These are phyloP conservation scores for Zaprionus tsacasi DNA, from an alignment of 1,140 invertebrate species.

Conservation along the genomic window DNA sequence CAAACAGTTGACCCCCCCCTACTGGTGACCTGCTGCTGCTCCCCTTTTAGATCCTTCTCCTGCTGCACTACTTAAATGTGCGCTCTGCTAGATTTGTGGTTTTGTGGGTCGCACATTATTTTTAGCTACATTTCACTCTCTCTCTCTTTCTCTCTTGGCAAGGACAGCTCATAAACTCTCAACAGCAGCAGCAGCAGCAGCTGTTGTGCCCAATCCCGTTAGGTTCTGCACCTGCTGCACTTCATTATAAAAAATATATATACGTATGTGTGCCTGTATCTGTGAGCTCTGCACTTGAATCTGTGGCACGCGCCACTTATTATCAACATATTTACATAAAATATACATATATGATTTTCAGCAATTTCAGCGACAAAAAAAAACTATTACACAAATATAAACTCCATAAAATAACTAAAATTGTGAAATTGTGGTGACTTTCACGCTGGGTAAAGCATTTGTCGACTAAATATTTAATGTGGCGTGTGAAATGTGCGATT, in stretches of 20 bases:
- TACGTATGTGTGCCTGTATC: slow-evolving; percentile 22
- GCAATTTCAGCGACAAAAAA: neutral
- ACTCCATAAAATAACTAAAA: slow-evolving; percentile 30
- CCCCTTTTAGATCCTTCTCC: no score
- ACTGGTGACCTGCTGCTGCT: neutral
- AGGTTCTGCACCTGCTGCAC: slow-evolving; percentile 11
- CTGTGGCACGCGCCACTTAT: slow-evolving; percentile 48
- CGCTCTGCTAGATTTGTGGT: slow-evolving; percentile 63
- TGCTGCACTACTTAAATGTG: slow-evolving; percentile 17
- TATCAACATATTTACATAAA: slow-evolving; percentile 59
- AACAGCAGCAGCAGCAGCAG: slow-evolving; percentile 7
- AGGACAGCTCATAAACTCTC: slow-evolving; percentile 47
- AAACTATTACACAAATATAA: slow-evolving; percentile 4
- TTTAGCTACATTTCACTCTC: slow-evolving; percentile 26
- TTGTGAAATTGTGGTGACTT: slow-evolving; percentile 41
- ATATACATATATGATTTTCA: slow-evolving; percentile 17
- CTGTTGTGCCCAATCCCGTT: neutral
- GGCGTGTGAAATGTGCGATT: slow-evolving; percentile 46
- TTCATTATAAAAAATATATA: slow-evolving; percentile 59
- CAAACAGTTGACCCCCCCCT: slow-evolving; percentile 16
- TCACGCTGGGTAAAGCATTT: slow-evolving; percentile 19
- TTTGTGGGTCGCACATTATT: slow-evolving; percentile 50
- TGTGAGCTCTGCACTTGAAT: slow-evolving; percentile 47
- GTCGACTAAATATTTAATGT: slow-evolving; percentile 62
- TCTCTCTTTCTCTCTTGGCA: no score